Percentiles rank a stretch among this genome's conserved stretches.
Conservation (phyloP, 2,113 vertebrate genomes). For the Psophia crepitans region DNA sequence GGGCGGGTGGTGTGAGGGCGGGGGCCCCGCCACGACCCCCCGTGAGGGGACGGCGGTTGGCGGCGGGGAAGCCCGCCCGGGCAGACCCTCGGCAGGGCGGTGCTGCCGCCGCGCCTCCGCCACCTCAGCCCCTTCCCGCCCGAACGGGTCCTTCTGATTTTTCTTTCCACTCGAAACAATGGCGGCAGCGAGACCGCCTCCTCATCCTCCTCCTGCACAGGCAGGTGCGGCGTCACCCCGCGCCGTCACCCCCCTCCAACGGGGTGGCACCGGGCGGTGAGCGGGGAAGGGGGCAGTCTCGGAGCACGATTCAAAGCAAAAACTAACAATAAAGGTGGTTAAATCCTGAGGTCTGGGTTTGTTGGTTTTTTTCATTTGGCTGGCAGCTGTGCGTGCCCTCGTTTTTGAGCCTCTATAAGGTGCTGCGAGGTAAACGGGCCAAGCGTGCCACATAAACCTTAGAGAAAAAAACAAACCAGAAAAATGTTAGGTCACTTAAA, state of each 20-base stretch:
- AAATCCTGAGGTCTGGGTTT: no score
- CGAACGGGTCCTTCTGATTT: neutral
- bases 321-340: neutral
- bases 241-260: neutral
- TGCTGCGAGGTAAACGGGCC: constrained; percentile 1
- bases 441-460: neutral
- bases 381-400: rapidly evolving
- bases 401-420: neutral
- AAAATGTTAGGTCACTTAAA: neutral
- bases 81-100: neutral
- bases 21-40: rapidly evolving
- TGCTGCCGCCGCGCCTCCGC: neutral
- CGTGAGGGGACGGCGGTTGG: neutral
- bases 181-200: neutral
- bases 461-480: neutral
- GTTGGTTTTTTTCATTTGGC: neutral
- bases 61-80: no score
- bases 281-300: neutral
- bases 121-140: neutral
- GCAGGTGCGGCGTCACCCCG: neutral
- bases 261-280: neutral
- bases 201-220: neutral
- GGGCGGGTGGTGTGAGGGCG: neutral
- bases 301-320: neutral
- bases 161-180: neutral